Base-by-base conservation (phyloP, 2,888 invertebrate genomes). In the Yponomeuta sedellus region DNA sequence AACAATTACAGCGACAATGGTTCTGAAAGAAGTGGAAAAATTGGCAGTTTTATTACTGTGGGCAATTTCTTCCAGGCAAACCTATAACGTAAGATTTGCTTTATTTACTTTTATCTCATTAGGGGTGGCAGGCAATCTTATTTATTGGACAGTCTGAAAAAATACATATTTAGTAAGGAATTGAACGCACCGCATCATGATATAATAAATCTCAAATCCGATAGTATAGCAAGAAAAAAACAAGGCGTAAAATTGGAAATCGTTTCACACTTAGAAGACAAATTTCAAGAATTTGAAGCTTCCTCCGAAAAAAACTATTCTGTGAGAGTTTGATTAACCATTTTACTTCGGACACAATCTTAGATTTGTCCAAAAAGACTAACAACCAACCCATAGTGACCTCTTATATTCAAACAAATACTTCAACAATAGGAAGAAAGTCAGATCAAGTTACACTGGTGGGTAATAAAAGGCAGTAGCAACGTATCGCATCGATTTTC, bases 401-500 rank as follows among this genome's bases (percentile, higher is more conserved):
- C 77, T 63, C 40, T 68, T 66, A 70, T 64, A 69, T 16, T 16
- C 16, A 52, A 52, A 12, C 5, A 52, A 52, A 52, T 52, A 16
- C 16, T 52, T 16, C 12, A 64, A 69, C 69, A 64, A 2, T 28
- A 52, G 57, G 56, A 12, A 20, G 44, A 61, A 28, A 58, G 58
- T 10, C 59, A 67, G 75, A 10, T 74, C 77, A 67, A 52, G 5
- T 40, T 66, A 67, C 10, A 10, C 71, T 75, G 77, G 75, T 64
- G 58, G n/a, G 44, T 58, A 66, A 71, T 73, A 70, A 71, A 70
- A 75, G 72, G 75, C 75, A 77, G 75, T 76, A 73, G 71, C 73
- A 71, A 22, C 25, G 71, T 74, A 77, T 78, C 81, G 79, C 73
- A 84, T 82, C 80, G 79, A 83, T 82, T 82, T 76, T 67, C 20